Evolutionary conservation across 2,888 invertebrate genomes (phyloP).

Genomic region (Timema cristinae): DNA sequence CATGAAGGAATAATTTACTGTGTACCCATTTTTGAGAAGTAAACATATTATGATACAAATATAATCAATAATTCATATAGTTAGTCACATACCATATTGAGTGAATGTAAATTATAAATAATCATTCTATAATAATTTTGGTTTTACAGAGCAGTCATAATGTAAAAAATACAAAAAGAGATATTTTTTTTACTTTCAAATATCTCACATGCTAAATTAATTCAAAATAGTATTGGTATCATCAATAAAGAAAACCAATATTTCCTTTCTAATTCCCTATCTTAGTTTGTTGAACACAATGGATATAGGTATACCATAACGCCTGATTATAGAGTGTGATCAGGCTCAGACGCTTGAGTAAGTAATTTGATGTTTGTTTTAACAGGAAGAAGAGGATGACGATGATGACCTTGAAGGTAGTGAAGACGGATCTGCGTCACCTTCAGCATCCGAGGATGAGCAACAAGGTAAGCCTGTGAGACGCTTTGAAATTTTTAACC

Average conservation of each 20-base stretch:
- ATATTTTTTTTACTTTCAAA: too few relatives aligned
- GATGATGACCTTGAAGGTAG: conserved; percentile 57
- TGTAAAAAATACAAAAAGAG: too few relatives aligned
- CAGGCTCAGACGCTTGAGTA: background rate
- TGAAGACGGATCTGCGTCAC: conserved; percentile 52
- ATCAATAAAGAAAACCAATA: background rate
- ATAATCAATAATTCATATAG: too few relatives aligned
- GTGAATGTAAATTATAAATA: too few relatives aligned
- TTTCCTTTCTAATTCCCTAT: background rate
- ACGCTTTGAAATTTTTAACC: background rate
- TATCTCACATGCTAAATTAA: background rate
- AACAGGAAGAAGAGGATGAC: conserved; percentile 60
- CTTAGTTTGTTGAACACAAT: too few relatives aligned
- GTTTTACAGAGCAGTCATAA: too few relatives aligned
- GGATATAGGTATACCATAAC: background rate
- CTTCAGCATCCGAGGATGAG: conserved; percentile 45
- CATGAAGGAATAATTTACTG: too few relatives aligned
- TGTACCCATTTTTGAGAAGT: too few relatives aligned
- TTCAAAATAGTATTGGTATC: background rate
- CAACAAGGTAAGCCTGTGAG: conserved; percentile 39
- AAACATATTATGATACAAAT: too few relatives aligned
- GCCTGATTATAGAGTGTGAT: background rate
- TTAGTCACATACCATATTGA: too few relatives aligned
- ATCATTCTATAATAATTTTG: too few relatives aligned
- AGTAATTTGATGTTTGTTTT: background rate